Conservation (phyloP, 2,113 vertebrate genomes). For the Toxotes jaculatrix region DNA sequence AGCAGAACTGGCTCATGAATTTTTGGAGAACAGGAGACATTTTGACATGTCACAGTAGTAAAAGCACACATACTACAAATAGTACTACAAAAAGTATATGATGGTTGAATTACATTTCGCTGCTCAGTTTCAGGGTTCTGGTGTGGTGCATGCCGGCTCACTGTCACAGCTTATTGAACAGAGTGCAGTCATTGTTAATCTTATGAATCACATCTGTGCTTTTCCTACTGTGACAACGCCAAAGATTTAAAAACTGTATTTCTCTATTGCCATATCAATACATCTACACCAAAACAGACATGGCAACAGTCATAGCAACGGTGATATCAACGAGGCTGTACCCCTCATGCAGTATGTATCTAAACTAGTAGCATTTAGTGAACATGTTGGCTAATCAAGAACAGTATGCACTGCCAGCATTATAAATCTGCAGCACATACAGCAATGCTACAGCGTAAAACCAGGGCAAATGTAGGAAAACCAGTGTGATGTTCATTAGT, state of each 20-base stretch:
- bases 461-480: not conserved
- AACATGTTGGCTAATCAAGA: not conserved
- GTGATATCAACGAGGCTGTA: not conserved
- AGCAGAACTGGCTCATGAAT: not conserved
- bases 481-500: constrained; percentile 5
- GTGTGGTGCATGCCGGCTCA: not conserved
- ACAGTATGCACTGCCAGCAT: not conserved
- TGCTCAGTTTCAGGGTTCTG: not conserved
- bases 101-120: not conserved
- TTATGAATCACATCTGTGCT: not conserved
- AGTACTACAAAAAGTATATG: too few relatives aligned
- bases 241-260: not conserved
- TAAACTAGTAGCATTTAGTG: not conserved
- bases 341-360: not conserved
- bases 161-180: not conserved
- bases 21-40: not conserved
- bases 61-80: not conserved
- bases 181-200: too few relatives aligned
- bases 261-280: too few relatives aligned
- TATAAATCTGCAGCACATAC: not conserved
- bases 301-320: not conserved
- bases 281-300: not conserved
- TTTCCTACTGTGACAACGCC: not conserved
- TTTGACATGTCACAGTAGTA: not conserved
- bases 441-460: not conserved